Base-by-base conservation (phyloP, 1,140 invertebrate genomes). In the Drosophila kanapiae region DNA sequence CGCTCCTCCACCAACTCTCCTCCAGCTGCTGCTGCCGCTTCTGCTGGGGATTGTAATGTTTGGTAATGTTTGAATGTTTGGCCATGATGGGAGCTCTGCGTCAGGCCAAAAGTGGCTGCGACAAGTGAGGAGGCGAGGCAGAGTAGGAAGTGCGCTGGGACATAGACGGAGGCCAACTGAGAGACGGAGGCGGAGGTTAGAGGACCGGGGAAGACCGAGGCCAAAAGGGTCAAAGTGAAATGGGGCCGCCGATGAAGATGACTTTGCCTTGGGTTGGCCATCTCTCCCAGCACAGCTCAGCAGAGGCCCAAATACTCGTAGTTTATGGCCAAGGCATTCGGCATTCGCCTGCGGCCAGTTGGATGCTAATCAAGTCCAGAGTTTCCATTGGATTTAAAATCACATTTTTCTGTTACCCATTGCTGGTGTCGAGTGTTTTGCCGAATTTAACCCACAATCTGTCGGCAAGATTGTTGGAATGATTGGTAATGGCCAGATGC, bases 81-180 rank as follows among this genome's bases (percentile, higher is more conserved):
- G 63, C 69, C 82, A 85, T 81, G 72, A 85, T 85, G 82, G 82
- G 54, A 84, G 82, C 82, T 67, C 47, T 57, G 82, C 82, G 78
- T 81, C 82, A 75, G 68, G 82, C 78, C 75, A 85, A 85, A 86
- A 74, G 70, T 86, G 79, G 83, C 72, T 82, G 69, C 72, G 80
- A 79, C 72, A 74, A 84, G 81, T 72, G 67, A 37, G 51, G 43
- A 45, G 49, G 42, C 10, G 23, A 23, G 31, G 18, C 29, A 38
- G 48, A 43, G 37, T 29, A n/a, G 48, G 5, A 29, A 16, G 31
- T 35, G 18, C n/a, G 48, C 27, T 5, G 42, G 48, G 27, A 68
- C 63, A n/a, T 31, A 14, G 37, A 5, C 16, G 27, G 35, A 27
- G 9, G 13, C 2, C 1, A 5, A 31, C 18, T 10, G 23, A 9